Base-by-base conservation (phyloP, 1,140 invertebrate genomes). In the Centruroides sculpturatus region DNA sequence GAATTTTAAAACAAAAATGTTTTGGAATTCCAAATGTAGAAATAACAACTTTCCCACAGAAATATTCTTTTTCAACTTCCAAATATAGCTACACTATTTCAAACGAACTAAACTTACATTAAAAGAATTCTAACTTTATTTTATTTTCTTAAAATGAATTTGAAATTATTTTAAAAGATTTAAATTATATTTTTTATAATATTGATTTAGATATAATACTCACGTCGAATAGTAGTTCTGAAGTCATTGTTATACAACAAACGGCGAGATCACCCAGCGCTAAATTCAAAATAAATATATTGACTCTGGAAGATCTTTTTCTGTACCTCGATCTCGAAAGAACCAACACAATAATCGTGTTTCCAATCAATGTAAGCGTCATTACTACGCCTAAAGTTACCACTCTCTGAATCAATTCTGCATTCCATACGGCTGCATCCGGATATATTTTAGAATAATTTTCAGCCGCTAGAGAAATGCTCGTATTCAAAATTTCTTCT, bases 261-360 rank as follows among this genome's bases (percentile, higher is more conserved):
- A 77, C 74, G 10, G 72, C 70, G 12, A 78, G 66, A 60, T 78
- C 75, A 4, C 75, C 76, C 35, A 76, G 66, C 8, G 76, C 75
- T 58, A 78, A 65, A 64, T 78, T 74, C 6, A 77, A 69, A 55
- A 78, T 76, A 66, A 76, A 78, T 35, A 77, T 71, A 64, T 77
- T 77, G 5, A 77, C 75, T 35, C 76, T 64, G 56, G 70, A 73
- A 53, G 73, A 69, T 13, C 72, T 63, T 23, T 73, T 72, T 48
- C 74, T 61, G 59, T 71, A 71, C 47, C 71, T 67, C 55, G 71
- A 74, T 55, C 71, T 73, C n/a, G 70, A 70, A 9, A 77, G 68
- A 47, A 75, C 68, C 9, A 73, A 66, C 10, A 77, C 70, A 13
- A 77, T 75, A 10, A 70, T 68, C 4, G 69, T 71, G 65, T 77